Percentiles rank a stretch among this genome's conserved stretches.
Conservation (phyloP, 2,113 vertebrate species). For the Haliaeetus leucogaster region DNA sequence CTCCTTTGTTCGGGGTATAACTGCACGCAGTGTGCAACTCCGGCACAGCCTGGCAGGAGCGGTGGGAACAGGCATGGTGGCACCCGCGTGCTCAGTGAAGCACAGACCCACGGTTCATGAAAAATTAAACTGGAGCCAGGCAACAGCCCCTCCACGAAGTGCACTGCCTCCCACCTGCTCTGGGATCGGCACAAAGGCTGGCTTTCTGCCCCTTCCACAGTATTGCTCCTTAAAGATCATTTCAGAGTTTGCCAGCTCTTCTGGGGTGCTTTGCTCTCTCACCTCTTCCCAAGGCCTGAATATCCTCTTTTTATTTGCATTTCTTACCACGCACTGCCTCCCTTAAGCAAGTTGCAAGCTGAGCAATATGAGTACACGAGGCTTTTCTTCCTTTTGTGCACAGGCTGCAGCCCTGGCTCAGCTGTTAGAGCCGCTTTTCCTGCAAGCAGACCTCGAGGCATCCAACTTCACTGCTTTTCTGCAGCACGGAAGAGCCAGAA, state of each 20-base stretch:
- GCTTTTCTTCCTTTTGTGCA: background rate
- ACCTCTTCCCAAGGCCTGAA: background rate
- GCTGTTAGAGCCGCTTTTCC: background rate
- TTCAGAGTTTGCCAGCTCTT: slow-evolving; percentile 10
- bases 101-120: background rate
- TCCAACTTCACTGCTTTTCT: background rate
- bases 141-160: background rate
- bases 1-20: background rate
- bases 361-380: background rate
- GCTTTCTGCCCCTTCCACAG: background rate
- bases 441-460: background rate
- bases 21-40: background rate
- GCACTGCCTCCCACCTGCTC: background rate
- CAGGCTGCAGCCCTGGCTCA: background rate
- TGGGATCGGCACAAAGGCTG: background rate
- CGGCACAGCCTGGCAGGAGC: background rate
- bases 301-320: background rate
- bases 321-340: background rate
- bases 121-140: background rate
- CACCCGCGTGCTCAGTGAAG: background rate
- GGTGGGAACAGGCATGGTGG: slow-evolving; percentile 2
- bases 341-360: background rate
- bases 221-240: background rate
- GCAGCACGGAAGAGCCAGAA: background rate
- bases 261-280: background rate